These are phyloP conservation scores for Contarinia nasturtii DNA, from an alignment of 1,140 invertebrate genomes.

Conservation along the genomic window DNA sequence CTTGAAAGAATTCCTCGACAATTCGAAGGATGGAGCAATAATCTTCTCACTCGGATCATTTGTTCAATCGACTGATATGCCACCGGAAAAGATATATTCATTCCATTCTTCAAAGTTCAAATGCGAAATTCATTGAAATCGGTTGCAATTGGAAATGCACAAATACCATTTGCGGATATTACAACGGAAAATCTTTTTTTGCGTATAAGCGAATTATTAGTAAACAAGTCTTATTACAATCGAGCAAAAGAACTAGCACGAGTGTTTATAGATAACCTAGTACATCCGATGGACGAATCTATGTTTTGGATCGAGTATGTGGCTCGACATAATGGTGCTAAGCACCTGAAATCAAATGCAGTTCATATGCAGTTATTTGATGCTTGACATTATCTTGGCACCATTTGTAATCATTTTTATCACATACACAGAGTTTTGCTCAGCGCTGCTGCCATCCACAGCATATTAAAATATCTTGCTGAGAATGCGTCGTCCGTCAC, in stretches of 20 bases:
- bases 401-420: not conserved
- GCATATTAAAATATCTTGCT: no score
- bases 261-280: constrained; percentile 32
- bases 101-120: constrained; percentile 43
- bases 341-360: constrained; percentile 31
- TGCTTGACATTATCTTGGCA: not conserved
- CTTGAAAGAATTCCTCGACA: constrained; percentile 34
- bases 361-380: constrained; percentile 25
- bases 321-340: constrained; percentile 33
- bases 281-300: constrained; percentile 29
- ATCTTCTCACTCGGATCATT: constrained; percentile 50
- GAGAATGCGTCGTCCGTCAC: no score
- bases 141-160: not conserved
- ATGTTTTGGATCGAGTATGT: constrained; percentile 43
- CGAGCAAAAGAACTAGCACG: constrained; percentile 23
- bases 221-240: constrained; percentile 23
- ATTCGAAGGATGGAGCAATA: constrained; percentile 36
- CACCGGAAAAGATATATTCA: constrained; percentile 29
- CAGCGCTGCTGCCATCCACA: no score
- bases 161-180: constrained; percentile 13
- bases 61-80: constrained; percentile 31
- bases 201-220: constrained; percentile 22
- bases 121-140: constrained; percentile 7
- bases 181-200: constrained; percentile 18
- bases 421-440: no score